phyloP scores from a whole-genome alignment of 1,140 invertebrate species.

The Hydropsyche tenuis region DNA sequence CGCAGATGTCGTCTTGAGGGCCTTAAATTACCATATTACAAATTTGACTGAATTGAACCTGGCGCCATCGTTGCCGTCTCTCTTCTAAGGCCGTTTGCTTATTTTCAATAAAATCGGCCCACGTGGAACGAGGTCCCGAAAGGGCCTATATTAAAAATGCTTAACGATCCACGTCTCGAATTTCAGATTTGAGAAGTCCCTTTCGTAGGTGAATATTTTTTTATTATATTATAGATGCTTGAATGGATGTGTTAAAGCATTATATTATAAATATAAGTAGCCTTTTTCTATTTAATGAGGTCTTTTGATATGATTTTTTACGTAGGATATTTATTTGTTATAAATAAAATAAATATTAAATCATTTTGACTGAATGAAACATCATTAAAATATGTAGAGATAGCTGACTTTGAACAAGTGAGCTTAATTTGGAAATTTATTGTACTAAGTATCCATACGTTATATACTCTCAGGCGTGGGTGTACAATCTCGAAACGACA shows the following conservation, averaged over 20 bases:
- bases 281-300: no score
- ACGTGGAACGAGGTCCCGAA: background rate
- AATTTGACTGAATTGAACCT: slow-evolving; percentile 42
- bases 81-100: slow-evolving; percentile 15
- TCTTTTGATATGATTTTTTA: no score
- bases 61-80: background rate
- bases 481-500: background rate
- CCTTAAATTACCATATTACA: slow-evolving; percentile 44
- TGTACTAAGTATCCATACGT: background rate
- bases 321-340: no score
- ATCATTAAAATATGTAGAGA: background rate
- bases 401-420: background rate
- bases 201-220: background rate
- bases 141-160: background rate
- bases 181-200: background rate
- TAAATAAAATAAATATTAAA: no score
- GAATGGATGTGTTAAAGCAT: background rate
- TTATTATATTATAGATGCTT: background rate
- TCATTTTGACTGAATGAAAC: no score
- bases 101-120: slow-evolving; percentile 20
- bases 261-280: background rate
- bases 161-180: background rate
- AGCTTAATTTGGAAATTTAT: background rate
- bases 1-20: slow-evolving; percentile 42
- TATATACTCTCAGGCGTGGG: background rate